Base-by-base conservation (phyloP, 2,797 vertebrate genomes). In the Ambastaia sidthimunki region DNA sequence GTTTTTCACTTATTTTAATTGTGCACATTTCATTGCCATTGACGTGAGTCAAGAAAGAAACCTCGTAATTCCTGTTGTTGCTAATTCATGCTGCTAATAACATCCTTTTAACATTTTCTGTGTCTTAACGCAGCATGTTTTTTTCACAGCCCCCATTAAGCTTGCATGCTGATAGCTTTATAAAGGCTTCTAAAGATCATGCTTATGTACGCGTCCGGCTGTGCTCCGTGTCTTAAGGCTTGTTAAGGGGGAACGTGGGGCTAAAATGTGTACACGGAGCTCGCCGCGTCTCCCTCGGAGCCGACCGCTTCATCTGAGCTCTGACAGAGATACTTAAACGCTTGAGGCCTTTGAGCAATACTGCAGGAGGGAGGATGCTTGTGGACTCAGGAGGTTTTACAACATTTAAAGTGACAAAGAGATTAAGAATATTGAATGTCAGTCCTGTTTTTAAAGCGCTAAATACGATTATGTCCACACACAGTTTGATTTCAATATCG, bases 31-130 rank as follows among this genome's bases (percentile, higher is more conserved):
- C 37, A 54, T 67, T 67, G 57, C 31, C 44, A 62, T 74, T 74
- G 66, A 74, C 65, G 65, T 6, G 18, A 73, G 71, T 54, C 88
- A 7, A 80, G 82, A 90, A 91, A 90, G 79, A 80, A 84, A 85
- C 72, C 86, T 85, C 80, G 62, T 21, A 18, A 48, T 85, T 86
- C 62, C 50, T 74, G 74, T 84, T 75, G 80, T 80, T 87, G 74
- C 87, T 92, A 91, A 93, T 92, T 91, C 88, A 93, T 92, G 82
- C 87, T 86, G 66, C 80, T 91, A 93, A 92, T 90, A 89, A 93
- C 89, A 74, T 73, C 85, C 86, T 90, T 91, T 92, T 91, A 92
- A 90, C 88, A 91, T 91, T 89, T 91, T 91, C 90, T 91, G 91
- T 93, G 91, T 91, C 89, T 89, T 90, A 91, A 91, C 86, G 87